Conservation (phyloP, 2,797 vertebrate genomes). For the Simalia tracyae region DNA sequence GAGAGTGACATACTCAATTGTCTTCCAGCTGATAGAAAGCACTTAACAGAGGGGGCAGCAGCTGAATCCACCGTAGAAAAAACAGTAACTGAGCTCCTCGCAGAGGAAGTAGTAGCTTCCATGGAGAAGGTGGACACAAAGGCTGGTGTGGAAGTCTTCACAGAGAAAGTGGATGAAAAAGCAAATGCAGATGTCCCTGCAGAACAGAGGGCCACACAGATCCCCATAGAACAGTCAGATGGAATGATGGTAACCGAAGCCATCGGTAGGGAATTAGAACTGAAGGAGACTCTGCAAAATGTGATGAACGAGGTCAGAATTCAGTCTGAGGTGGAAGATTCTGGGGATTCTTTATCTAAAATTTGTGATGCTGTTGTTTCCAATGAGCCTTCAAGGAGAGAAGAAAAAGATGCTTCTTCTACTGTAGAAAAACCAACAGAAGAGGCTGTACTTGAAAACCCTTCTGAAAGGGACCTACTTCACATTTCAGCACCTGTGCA, state of each 20-base stretch:
- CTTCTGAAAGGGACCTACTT: neutral
- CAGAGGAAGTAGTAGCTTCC: too few species aligned
- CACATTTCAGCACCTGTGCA: neutral
- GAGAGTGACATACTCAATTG: neutral
- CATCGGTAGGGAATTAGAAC: neutral
- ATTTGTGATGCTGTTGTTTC: neutral
- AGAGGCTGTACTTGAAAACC: neutral
- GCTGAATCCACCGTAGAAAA: neutral
- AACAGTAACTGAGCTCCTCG: neutral
- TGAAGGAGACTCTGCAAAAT: neutral
- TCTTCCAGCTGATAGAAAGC: neutral
- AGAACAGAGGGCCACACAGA: neutral
- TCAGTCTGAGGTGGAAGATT: neutral
- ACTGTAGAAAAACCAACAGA: neutral
- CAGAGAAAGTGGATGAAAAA: neutral
- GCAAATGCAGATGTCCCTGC: neutral
- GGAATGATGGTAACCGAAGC: neutral
- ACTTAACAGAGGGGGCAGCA: neutral
- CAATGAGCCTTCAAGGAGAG: neutral
- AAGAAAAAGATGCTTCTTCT: neutral
- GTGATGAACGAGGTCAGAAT: neutral
- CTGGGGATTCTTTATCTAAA: neutral
- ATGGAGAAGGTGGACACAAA: neutral
- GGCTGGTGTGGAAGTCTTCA: neutral
- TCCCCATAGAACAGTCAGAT: neutral